These are phyloP conservation scores for Nipponia nippon DNA, from an alignment of 2,113 vertebrate genomes.

Conservation along the genomic window DNA sequence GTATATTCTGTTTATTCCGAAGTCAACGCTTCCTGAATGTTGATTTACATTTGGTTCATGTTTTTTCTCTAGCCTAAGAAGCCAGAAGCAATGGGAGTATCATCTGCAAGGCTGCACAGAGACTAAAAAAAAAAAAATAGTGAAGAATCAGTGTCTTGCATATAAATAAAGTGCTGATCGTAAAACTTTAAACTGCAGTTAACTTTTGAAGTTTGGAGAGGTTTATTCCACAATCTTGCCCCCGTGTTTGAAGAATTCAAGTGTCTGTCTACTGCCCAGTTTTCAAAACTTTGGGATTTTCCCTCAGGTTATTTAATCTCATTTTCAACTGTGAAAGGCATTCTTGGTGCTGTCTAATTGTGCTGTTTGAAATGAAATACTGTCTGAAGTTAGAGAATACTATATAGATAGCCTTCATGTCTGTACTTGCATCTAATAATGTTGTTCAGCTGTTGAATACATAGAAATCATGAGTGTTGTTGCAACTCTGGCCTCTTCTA, in stretches of 20 bases:
- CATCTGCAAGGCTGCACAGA: background rate
- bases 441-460: background rate
- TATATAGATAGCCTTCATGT: background rate
- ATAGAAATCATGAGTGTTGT: background rate
- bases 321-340: background rate
- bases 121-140: background rate
- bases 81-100: background rate
- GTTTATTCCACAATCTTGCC: background rate
- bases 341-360: background rate
- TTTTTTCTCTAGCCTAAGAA: background rate
- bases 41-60: background rate
- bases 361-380: background rate
- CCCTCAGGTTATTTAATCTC: background rate
- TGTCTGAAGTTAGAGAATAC: background rate
- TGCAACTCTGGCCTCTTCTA: background rate
- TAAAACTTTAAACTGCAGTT: background rate
- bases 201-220: background rate
- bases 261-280: background rate
- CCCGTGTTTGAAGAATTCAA: background rate
- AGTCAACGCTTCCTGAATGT: background rate
- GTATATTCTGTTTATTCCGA: background rate
- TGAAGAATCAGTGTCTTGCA: background rate
- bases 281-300: background rate
- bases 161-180: background rate
- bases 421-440: background rate